Evolutionary conservation across 2,888 invertebrate genomes (phyloP).

Genomic region (Venustoraphidia nigricollis): DNA sequence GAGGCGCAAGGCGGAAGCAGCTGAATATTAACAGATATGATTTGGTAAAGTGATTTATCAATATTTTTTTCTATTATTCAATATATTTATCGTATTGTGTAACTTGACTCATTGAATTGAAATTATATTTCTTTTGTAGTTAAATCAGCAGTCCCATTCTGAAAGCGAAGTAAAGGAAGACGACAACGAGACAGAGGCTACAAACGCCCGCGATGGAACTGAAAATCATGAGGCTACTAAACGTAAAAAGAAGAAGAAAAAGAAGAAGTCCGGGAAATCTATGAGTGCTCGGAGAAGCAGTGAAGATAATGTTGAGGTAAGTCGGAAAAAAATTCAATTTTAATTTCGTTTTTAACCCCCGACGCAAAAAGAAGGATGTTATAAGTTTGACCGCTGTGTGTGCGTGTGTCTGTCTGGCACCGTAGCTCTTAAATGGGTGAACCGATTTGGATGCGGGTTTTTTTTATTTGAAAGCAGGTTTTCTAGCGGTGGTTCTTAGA

Average conservation of each 20-base stretch:
- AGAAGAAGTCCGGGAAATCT: conserved; percentile 41
- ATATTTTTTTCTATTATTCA: not conserved
- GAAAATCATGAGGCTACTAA: conserved; percentile 31
- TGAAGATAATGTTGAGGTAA: conserved; percentile 46
- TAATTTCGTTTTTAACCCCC: no score
- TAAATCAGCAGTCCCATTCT: conserved; percentile 48
- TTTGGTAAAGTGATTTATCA: conserved; percentile 37
- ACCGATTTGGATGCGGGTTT: no score
- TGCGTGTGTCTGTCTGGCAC: no score
- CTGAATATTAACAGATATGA: conserved; percentile 52
- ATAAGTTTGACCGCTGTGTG: no score
- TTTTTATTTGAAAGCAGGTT: no score
- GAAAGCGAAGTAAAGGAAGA: conserved; percentile 56
- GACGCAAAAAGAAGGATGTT: no score
- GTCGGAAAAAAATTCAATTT: conserved; percentile 11
- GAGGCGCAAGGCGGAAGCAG: conserved; percentile 37
- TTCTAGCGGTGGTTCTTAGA: no score
- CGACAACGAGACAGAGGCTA: conserved; percentile 45
- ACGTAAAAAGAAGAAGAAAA: conserved; percentile 46
- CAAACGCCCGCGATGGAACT: conserved; percentile 33
- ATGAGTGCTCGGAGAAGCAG: conserved; percentile 36
- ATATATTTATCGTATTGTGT: not conserved
- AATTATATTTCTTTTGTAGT: conserved; percentile 23
- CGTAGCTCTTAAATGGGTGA: no score
- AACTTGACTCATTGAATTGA: not conserved